Evolutionary conservation across 1,140 invertebrate genomes (phyloP), one percentile per base, ranked within the genome.

Genomic region (Hesperophylax magnus): DNA sequence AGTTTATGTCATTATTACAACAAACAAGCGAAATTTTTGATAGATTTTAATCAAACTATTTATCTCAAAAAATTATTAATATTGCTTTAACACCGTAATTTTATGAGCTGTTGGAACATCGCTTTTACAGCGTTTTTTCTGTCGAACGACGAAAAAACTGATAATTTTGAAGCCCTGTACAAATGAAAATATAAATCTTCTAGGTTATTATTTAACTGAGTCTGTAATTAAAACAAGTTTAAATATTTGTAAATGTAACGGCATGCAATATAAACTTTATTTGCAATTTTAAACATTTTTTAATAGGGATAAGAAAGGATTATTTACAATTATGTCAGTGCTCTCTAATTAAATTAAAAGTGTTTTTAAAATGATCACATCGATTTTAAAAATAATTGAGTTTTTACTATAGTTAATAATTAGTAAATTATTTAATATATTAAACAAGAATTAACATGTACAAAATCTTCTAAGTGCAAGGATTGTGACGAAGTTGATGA

Each of bases 381-480:
- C 63, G 31, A 67, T 67, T 67, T 18, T 34, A 27, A 67, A 67
- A 67, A 67, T 67, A 67, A 67, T 67, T 67, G 63, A 39, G 63
- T 27, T 67, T 63, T 47, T 67, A 67, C 31, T 67, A 34, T 5
- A 27, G 7, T 67, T 67, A 47, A 14, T 47, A 67, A 34, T 67
- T 67, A 22, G 24, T 61, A 61, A 24, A 34, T 47, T 47, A 47
- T 47, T 47, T 47, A 47, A 24, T 61, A 61, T 61, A 67, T 67
- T 67, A 34, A 31, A 67, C 31, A 67, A 34, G 63, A 67, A 34
- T 67, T 67, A 67, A 67, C 63, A 67, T 34, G 63, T 67, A 67
- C 22, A 67, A 67, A 67, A 67, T 67, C 63, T 67, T 67, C 63
- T 67, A 67, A 34, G 63, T 34, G 63, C 63, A 27, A 67, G 63